Evolutionary conservation across 1,140 invertebrate species (phyloP), one percentile per base, ranked within the genome.

Genomic region (Himalopsyche phryganea): DNA sequence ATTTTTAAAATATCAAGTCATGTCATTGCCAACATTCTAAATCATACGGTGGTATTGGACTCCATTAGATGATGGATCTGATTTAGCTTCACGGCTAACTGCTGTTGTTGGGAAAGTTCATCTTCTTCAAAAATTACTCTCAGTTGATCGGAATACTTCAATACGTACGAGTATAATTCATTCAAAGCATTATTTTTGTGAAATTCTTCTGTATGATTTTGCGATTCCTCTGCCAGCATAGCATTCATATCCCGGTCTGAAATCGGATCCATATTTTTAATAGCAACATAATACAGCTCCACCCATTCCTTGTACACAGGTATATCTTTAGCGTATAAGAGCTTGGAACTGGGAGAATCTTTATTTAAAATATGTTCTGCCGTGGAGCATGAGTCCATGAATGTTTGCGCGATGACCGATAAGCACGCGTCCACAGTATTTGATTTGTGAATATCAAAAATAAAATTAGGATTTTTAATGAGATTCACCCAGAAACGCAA

Each of bases 381-480:
- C 56, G 95, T 98, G 48, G 95, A 98, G 80, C 97, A 99, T n/a
- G 95, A 96, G 78, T 99, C 97, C 97, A 99, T 99, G 74, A 99
- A 98, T 7, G 96, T 99, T 83, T 99, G 97, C 70, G 96, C 97
- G 63, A 98, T 95, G 23, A 99, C 97, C 51, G 95, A 98, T 52
- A 99, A 81, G 79, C 96, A 99, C 10, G 96, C 96, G 75, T 99
- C 97, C 49, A 99, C 96, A 61, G 98, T 99, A 75, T 97, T 98
- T 14, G 96, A 98, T 77, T 99, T 99, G 77, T 98, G 92, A 66
- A 99, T 96, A 73, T 99, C 96, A 79, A 99, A 99, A 33, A 99
- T 94, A 81, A 99, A 99, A 76, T 99, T 98, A n/a, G 98, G 98
- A 84, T 99, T 99, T 77, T 99, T 99, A 61, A 99, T 98, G 41